Evolutionary conservation across 2,888 invertebrate species (phyloP), one percentile per base, ranked within the genome.

Genomic region (Entomobrya multifasciata): DNA sequence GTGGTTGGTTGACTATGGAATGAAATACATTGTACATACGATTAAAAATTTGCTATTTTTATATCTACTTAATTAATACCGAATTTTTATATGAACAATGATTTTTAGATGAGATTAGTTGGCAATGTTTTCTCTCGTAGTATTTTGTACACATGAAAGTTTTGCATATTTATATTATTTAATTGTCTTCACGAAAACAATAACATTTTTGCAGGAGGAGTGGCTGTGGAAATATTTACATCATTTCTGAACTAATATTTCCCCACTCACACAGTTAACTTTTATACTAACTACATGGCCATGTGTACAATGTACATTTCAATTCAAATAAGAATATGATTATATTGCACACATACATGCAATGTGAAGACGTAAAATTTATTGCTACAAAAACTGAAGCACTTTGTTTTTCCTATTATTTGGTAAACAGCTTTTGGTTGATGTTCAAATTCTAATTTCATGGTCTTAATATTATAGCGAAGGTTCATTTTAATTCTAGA

Each of bases 211-310:
- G n/a, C 2, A 62, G 41, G n/a, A 44, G 67, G 67, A 44, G 67
- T 70, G 67, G 44, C 44, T 70, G 67, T 70, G 67, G 67, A 70
- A 70, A 41, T 70, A 44, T 44, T 70, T 70, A 44, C 67, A 70
- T 70, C 44, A 44, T 20, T 70, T 44, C 22, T 62, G 25, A 30
- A 62, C 62, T 62, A 62, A 30, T 62, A 62, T 62, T 62, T n/a
- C 62, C 62, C 62, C 30, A 30, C n/a, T 62, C 11, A 13, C n/a
- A n/a, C n/a, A 57, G 25, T 30, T 62, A 5, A 27, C 27, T 8
- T 20, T 55, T n/a, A n/a, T n/a, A n/a, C n/a, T n/a, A n/a, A n/a
- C n/a, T n/a, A n/a, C n/a, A n/a, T n/a, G n/a, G n/a, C n/a, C n/a
- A n/a, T n/a, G n/a, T n/a, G n/a, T n/a, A n/a, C n/a, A n/a, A n/a